phyloP scores from a whole-genome alignment of 2,797 vertebrate species.

The Peromyscus aztecus region DNA sequence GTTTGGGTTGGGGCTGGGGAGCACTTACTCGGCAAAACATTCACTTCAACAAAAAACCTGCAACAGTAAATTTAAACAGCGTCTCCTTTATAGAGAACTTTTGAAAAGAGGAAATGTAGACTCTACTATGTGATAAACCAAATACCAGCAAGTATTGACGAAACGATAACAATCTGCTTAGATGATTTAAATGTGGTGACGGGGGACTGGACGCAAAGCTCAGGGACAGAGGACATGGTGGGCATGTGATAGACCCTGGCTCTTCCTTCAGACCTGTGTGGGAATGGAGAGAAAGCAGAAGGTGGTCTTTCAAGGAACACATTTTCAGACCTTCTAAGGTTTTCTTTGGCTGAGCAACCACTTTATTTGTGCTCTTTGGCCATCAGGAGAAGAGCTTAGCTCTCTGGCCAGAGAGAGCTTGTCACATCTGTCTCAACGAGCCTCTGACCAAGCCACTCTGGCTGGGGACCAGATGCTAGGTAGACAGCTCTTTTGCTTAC shows the following conservation, averaged over 20 bases:
- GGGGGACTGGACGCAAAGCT: not conserved
- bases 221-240: not conserved
- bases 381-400: not conserved
- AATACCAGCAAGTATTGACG: not conserved
- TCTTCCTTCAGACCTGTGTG: no score
- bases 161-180: not conserved
- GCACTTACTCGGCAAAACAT: not conserved
- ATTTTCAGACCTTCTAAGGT: not conserved
- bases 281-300: not conserved
- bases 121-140: not conserved
- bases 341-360: not conserved
- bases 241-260: not conserved
- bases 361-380: not conserved
- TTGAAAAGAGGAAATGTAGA: not conserved
- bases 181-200: not conserved
- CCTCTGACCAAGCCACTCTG: not conserved
- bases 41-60: not conserved
- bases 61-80: not conserved
- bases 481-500: not conserved
- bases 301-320: not conserved
- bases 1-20: not conserved
- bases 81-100: not conserved
- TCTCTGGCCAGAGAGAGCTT: not conserved
- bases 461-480: not conserved
- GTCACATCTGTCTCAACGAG: not conserved